A percentile compares a stretch with the other conserved stretches of the same genome.
These are phyloP conservation scores for Diplodus puntazzo DNA, from an alignment of 2,797 vertebrate species.

Conservation along the genomic window DNA sequence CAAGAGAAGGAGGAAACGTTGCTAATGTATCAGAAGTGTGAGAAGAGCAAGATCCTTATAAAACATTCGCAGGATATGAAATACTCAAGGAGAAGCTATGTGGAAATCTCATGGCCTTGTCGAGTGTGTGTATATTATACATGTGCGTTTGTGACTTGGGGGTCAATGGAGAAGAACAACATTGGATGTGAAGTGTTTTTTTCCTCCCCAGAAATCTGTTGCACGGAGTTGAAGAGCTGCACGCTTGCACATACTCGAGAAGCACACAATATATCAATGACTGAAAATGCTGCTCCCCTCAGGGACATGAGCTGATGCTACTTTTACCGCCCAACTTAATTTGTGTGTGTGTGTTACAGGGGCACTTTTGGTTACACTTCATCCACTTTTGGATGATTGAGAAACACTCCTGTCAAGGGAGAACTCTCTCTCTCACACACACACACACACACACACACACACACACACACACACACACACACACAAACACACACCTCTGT, in stretches of 20 bases:
- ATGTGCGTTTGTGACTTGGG: slow-evolving; percentile 26
- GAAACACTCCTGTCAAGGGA: slow-evolving; percentile 40
- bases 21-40: slow-evolving; percentile 42
- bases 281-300: slow-evolving; percentile 42
- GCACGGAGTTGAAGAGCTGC: slow-evolving; percentile 12
- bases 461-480: slow-evolving; percentile 1
- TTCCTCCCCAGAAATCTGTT: slow-evolving; percentile 23
- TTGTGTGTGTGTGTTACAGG: slow-evolving; percentile 16
- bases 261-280: slow-evolving; percentile 43
- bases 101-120: slow-evolving; percentile 11
- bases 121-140: slow-evolving; percentile 5
- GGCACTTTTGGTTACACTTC: slow-evolving; percentile 63
- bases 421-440: slow-evolving; percentile 1
- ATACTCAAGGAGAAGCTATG: slow-evolving; percentile 21
- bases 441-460: too few species aligned
- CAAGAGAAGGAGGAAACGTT: slow-evolving; percentile 2
- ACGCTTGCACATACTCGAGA: slow-evolving; percentile 9
- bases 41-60: slow-evolving; percentile 31
- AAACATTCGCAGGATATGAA: slow-evolving; percentile 38
- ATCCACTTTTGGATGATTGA: slow-evolving; percentile 60
- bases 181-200: slow-evolving; percentile 19
- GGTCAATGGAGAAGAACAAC: slow-evolving; percentile 32
- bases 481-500: slow-evolving; percentile 13
- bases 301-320: slow-evolving; percentile 34
- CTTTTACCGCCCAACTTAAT: slow-evolving; percentile 54